phyloP scores from a whole-genome alignment of 2,888 invertebrate species.

The Homarus gammarus region DNA sequence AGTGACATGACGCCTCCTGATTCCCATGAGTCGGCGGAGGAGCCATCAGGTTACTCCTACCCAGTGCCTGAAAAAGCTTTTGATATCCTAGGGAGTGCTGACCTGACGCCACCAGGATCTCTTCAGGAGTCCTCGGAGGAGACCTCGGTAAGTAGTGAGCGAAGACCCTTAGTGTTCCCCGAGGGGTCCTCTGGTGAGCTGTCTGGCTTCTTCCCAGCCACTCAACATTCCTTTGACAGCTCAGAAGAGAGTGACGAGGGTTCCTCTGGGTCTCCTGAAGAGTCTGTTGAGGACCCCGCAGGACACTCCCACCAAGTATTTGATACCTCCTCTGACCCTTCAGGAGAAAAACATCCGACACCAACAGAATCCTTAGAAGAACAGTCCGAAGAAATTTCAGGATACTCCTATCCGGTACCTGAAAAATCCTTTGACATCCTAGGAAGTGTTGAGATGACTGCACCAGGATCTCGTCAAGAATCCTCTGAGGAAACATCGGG shows the following conservation, averaged over 20 bases:
- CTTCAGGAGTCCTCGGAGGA: neutral
- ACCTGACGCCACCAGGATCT: neutral
- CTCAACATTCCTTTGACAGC: neutral
- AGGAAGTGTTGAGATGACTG: neutral
- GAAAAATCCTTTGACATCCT: neutral
- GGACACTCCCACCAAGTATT: conserved; percentile 28
- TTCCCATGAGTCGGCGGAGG: conserved; percentile 14
- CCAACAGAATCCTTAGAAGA: neutral
- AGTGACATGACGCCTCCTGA: neutral
- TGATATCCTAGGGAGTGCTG: neutral
- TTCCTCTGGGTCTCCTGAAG: neutral
- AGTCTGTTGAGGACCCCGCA: neutral
- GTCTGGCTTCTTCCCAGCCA: neutral
- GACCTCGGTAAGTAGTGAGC: no score
- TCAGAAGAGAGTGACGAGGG: neutral
- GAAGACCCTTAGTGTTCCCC: no score
- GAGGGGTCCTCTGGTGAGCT: neutral
- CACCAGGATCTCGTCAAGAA: neutral
- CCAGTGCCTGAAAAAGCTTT: conserved; percentile 9
- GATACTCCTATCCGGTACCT: conserved; percentile 6
- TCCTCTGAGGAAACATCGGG: neutral
- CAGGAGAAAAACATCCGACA: neutral
- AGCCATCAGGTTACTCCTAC: conserved; percentile 20
- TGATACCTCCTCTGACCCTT: neutral
- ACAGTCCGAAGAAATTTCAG: neutral